A percentile compares a stretch with the other conserved stretches of the same genome.
These are phyloP conservation scores for Perognathus longimembris DNA, from an alignment of 2,113 vertebrate genomes.

Conservation along the genomic window DNA sequence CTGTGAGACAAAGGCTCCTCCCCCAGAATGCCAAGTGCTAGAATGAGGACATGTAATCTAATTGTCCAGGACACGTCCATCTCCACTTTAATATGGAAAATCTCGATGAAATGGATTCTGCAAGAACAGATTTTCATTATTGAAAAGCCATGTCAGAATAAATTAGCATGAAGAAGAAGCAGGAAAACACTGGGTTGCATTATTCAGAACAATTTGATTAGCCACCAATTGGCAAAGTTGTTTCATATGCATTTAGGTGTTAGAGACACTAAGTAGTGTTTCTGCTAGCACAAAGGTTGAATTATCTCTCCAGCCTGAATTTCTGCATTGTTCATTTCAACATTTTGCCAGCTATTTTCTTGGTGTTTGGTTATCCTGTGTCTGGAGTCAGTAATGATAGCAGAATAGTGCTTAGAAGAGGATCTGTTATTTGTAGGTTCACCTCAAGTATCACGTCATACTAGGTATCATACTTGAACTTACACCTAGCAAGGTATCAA, in stretches of 20 bases:
- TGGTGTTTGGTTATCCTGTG: neutral
- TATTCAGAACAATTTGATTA: constrained; percentile 78
- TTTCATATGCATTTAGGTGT: constrained; percentile 56
- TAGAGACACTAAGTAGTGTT: constrained; percentile 51
- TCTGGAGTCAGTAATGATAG: neutral
- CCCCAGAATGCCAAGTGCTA: neutral
- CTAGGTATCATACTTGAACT: neutral
- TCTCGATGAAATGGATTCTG: constrained; percentile 76
- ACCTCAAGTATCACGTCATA: neutral
- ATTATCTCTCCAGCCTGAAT: neutral
- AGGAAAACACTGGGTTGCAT: constrained; percentile 69
- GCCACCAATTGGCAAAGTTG: constrained; percentile 46
- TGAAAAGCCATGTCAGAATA: constrained; percentile 80
- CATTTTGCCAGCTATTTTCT: neutral
- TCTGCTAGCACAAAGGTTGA: neutral
- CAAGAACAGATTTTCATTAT: constrained; percentile 80
- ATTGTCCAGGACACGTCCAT: constrained; percentile 74
- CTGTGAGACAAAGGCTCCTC: neutral
- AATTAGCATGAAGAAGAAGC: constrained; percentile 79
- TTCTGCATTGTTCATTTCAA: constrained; percentile 36
- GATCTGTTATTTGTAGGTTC: neutral
- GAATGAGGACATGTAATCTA: constrained; percentile 67
- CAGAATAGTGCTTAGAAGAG: neutral
- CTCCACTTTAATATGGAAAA: constrained; percentile 79
- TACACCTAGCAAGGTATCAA: neutral